Evolutionary conservation across 2,113 vertebrate species (phyloP).

Genomic region (Corythoichthys haematopterus): DNA sequence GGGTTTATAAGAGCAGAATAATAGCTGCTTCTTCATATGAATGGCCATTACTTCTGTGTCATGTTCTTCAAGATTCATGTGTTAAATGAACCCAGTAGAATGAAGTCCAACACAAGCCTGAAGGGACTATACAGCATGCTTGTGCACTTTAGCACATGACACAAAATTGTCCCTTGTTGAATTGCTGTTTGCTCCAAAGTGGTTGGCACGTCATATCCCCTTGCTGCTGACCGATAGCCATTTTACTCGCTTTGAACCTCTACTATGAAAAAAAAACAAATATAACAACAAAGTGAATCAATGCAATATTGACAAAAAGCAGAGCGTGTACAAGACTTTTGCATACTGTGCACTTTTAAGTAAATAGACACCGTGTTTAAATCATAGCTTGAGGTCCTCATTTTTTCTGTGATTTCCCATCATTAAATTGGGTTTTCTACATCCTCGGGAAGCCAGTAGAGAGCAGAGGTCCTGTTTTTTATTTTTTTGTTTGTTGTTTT

Average conservation of each 20-base stretch:
- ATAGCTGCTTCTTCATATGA: background rate
- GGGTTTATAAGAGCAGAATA: background rate
- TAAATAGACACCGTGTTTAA: constrained; percentile 1
- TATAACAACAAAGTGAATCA: background rate
- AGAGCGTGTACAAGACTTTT: background rate
- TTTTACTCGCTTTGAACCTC: background rate
- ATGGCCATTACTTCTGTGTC: background rate
- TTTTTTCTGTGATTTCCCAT: constrained; percentile 6
- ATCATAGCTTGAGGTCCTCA: constrained; percentile 10
- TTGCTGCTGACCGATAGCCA: background rate
- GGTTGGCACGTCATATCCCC: background rate
- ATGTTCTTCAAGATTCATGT: background rate
- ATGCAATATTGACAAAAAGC: background rate
- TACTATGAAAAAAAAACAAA: constrained; percentile 3
- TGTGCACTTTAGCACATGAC: background rate
- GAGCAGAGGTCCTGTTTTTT: constrained; percentile 9
- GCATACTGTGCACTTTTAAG: background rate
- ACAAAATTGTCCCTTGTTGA: background rate
- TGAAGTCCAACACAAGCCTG: background rate
- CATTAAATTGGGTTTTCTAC: constrained; percentile 20
- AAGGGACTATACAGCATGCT: background rate
- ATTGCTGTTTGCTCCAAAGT: background rate
- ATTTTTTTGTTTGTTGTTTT: constrained; percentile 3
- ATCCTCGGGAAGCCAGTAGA: constrained; percentile 13
- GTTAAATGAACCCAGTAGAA: background rate